Percentiles rank a stretch among this genome's conserved stretches.
phyloP scores from a whole-genome alignment of 2,113 vertebrate genomes.

The Fregetta grallaria region DNA sequence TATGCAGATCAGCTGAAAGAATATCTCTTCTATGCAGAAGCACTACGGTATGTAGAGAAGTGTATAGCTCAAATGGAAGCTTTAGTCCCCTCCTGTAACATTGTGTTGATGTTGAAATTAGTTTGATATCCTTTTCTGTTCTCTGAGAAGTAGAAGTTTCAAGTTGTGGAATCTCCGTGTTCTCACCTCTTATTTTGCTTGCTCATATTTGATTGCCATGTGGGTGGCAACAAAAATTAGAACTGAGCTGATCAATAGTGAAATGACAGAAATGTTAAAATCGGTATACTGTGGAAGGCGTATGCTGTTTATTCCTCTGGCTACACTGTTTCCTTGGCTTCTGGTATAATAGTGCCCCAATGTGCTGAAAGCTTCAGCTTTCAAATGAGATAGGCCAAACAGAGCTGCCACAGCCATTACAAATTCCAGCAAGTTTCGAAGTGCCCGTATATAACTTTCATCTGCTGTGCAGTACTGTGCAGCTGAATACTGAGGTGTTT shows the following conservation, averaged over 20 bases:
- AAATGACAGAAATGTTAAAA: neutral
- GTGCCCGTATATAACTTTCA: neutral
- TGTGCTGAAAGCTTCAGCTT: neutral
- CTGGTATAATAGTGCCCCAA: neutral
- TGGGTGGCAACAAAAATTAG: neutral
- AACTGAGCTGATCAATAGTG: neutral
- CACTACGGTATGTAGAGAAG: constrained; percentile 78
- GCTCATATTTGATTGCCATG: neutral
- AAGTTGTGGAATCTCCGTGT: neutral
- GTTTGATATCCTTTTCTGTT: neutral
- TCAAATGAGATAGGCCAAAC: neutral
- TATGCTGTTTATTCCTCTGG: neutral
- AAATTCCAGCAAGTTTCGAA: neutral
- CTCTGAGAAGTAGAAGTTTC: neutral
- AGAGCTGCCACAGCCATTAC: neutral
- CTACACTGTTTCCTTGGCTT: neutral
- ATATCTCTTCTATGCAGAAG: constrained; percentile 93
- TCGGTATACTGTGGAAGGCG: neutral
- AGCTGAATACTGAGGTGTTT: neutral
- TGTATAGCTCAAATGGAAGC: neutral
- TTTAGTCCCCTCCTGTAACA: neutral
- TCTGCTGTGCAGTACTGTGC: neutral
- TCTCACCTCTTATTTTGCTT: neutral
- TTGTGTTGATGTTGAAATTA: neutral
- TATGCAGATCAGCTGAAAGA: constrained; percentile 96